Evolutionary conservation across 2,888 invertebrate species (phyloP), one percentile per base, ranked within the genome.

Genomic region (Drosophila putrida): DNA sequence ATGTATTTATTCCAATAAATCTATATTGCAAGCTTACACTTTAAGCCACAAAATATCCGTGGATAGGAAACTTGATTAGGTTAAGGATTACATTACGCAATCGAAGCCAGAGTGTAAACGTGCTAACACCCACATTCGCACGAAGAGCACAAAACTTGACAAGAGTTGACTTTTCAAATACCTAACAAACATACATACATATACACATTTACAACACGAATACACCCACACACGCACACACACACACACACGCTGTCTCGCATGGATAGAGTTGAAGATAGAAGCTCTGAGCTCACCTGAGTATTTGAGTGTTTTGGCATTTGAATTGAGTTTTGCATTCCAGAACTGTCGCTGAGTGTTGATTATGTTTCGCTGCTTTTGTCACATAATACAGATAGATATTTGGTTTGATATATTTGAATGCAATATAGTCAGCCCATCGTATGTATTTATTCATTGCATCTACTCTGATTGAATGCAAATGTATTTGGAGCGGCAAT

Each of bases 251-350:
- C 33, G 50, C 25, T 67, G 20, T 39, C 36, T 43, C 39, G 62
- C 41, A 53, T 46, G 39, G 35, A 51, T 28, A 39, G 57, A 57
- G 31, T 31, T 46, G 46, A 35, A 44, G 38, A 41, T 46, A 39
- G 61, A 43, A 58, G 57, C 53, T 63, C 47, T 39, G 55, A 49
- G 64, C 66, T 44, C 70, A 76, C 71, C 80, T 73, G 57, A 33
- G 68, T 62, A 35, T 57, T 63, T 79, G 82, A 86, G 82, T 81
- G 84, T 84, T 83, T 83, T 87, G 83, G 78, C 78, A 86, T 78
- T 82, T 80, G 75, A 86, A 81, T 75, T 75, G 75, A 71, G 87
- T 64, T 78, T 55, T 78, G 67, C 66, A 72, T 71, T 55, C 58
- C 65, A 65, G 38, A 68, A 71, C 73, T 71, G 71, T 57, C 65